Base-by-base conservation (phyloP, 2,797 vertebrate genomes). In the Sylvia borin region DNA sequence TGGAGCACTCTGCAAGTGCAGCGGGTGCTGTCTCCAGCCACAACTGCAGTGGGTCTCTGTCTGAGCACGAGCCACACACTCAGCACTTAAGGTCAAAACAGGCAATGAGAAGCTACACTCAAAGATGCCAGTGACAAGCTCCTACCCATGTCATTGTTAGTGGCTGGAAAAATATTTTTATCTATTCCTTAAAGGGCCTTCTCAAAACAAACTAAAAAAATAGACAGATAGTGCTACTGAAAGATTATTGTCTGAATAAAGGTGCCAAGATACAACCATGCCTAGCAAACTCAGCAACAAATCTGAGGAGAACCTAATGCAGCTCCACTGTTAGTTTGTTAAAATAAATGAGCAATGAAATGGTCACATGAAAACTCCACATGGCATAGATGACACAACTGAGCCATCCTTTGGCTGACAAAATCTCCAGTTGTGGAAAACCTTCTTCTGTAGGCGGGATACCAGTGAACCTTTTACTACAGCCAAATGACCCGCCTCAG, bases 31-130 rank as follows among this genome's bases (percentile, higher is more conserved):
- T 31, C 2, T 2, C 26, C 36, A 45, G 85, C 8, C 55, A 29
- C 40, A 61, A 42, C 10, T 1, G 1, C 55, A 38, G 0, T 0
- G 3, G 20, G 36, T 50, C 62, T 32, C 50, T 75, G 54, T 34
- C 8, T 0, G 0, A 94, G 51, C 65, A 64, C 9, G 11, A 81
- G 51, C 55, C 70, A 86, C 0, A 1, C 51, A 70, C 20, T 26
- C 36, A 38, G 70, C 38, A 74, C 48, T 53, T 21, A 29, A 87
- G 50, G 50, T 65, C 71, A 71, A 54, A 94, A 72, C 5, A 47
- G 45, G n/a, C 78, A 77, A 72, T 62, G 51, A 80, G 50, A 88
- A 88, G 61, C 65, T 72, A 43, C 5, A 40, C n/a, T 91, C 57
- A 34, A 80, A 92, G 47, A 68, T 93, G 61, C 54, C 75, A 83